Conservation (phyloP, 2,888 invertebrate genomes). For the Allacma fusca region DNA sequence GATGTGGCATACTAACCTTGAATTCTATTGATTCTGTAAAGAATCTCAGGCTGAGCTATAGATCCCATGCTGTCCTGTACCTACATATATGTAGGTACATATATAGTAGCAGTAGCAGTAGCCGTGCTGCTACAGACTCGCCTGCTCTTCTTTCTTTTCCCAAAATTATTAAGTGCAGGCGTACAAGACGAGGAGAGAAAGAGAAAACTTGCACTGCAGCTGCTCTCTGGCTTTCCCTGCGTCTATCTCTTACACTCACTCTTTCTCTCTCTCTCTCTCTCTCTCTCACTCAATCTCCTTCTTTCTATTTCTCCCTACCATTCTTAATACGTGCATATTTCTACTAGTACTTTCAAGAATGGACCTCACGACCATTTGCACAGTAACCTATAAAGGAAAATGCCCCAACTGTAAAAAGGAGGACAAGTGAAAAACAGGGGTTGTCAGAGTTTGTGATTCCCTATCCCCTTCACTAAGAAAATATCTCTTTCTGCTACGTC, state of each 20-base stretch:
- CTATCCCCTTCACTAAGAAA: not conserved
- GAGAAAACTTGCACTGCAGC: slow-evolving; percentile 22
- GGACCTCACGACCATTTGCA: slow-evolving; percentile 8
- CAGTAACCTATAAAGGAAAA: not conserved
- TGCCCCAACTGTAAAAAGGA: slow-evolving; percentile 23
- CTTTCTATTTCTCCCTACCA: not conserved
- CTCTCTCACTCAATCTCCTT: not conserved
- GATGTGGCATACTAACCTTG: slow-evolving; percentile 59
- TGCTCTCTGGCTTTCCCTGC: slow-evolving; percentile 11
- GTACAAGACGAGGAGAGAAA: slow-evolving; percentile 6
- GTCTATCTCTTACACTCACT: not conserved
- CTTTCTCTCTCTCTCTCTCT: not conserved
- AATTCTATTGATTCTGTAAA: slow-evolving; percentile 48
- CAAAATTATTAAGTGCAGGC: slow-evolving; percentile 20
- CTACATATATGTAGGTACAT: not conserved
- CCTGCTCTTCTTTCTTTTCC: not conserved
- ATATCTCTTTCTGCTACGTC: too few species aligned
- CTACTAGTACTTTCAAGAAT: too few species aligned
- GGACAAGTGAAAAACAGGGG: slow-evolving; percentile 33
- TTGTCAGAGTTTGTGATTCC: slow-evolving; percentile 7
- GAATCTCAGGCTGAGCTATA: slow-evolving; percentile 2
- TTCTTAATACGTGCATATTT: not conserved
- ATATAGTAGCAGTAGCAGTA: not conserved
- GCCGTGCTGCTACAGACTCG: not conserved
- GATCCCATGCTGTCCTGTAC: not conserved